phyloP scores from a whole-genome alignment of 2,113 vertebrate genomes.

The Oceanodroma tethys region DNA sequence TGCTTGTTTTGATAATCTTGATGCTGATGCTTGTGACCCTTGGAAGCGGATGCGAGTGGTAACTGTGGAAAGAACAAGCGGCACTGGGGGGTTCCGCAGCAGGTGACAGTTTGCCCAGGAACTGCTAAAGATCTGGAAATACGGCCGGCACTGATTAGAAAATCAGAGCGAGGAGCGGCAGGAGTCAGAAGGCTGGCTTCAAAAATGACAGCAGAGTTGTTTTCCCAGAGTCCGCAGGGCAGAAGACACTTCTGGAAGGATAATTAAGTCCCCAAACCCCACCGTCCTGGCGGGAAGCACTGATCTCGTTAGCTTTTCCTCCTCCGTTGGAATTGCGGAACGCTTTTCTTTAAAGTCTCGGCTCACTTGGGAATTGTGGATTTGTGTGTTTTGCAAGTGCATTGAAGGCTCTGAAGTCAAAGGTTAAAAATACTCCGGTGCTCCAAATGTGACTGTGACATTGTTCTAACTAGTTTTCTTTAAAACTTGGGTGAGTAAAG shows the following conservation, averaged over 20 bases:
- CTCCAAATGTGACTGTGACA: neutral
- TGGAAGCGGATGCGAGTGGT: neutral
- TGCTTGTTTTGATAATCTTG: neutral
- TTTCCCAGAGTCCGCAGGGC: neutral
- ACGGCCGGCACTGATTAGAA: no score
- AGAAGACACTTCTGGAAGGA: neutral
- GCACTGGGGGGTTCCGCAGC: neutral
- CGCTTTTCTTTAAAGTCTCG: neutral
- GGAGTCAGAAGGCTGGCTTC: neutral
- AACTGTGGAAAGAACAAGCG: no score
- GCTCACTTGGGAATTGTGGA: neutral
- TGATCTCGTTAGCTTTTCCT: neutral
- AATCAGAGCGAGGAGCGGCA: accelerated
- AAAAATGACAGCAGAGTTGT: neutral
- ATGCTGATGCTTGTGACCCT: no score
- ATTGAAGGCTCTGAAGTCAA: neutral
- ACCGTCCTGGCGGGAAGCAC: neutral
- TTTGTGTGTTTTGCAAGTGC: neutral
- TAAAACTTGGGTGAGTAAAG: neutral
- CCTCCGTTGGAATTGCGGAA: neutral
- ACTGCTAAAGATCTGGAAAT: neutral
- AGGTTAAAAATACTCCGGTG: neutral
- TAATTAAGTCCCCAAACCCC: neutral
- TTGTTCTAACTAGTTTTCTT: neutral
- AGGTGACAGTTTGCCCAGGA: neutral